Conservation (phyloP, 2,797 vertebrate genomes). For the Semaprochilodus insignis region DNA sequence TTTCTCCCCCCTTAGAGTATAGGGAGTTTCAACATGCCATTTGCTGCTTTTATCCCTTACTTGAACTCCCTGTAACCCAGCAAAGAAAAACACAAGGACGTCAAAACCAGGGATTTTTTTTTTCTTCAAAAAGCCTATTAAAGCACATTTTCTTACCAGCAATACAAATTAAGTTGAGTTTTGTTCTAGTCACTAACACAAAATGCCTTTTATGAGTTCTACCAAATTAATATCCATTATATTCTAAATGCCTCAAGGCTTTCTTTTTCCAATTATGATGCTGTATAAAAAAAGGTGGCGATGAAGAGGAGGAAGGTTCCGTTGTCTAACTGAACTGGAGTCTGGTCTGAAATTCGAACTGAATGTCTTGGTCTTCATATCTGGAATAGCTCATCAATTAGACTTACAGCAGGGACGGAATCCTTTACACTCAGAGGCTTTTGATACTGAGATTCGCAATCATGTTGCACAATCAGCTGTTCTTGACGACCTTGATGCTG, state of each 20-base stretch:
- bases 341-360: constrained; percentile 57
- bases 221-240: constrained; percentile 77
- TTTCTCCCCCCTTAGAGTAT: neutral
- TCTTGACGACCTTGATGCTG: constrained; percentile 25
- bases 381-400: constrained; percentile 24
- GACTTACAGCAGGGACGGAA: neutral
- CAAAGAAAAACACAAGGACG: neutral
- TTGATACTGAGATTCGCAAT: constrained; percentile 15
- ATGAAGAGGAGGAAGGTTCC: constrained; percentile 13
- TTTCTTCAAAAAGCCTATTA: neutral
- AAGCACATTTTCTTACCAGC: constrained; percentile 2
- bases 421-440: constrained; percentile 1
- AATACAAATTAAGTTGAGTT: constrained; percentile 28
- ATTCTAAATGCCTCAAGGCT: constrained; percentile 73
- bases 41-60: neutral
- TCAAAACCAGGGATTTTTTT: neutral
- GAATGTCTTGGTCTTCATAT: constrained; percentile 59
- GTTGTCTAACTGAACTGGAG: constrained; percentile 1
- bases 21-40: neutral
- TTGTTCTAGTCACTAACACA: constrained; percentile 75
- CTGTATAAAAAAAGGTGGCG: constrained; percentile 12
- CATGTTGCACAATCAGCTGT: neutral
- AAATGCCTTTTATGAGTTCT: constrained; percentile 66
- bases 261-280: constrained; percentile 72
- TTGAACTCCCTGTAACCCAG: neutral